A percentile compares a stretch with the other conserved stretches of the same genome.
phyloP scores from a whole-genome alignment of 2,888 invertebrate species.

The Pristionchus exspectatus region DNA sequence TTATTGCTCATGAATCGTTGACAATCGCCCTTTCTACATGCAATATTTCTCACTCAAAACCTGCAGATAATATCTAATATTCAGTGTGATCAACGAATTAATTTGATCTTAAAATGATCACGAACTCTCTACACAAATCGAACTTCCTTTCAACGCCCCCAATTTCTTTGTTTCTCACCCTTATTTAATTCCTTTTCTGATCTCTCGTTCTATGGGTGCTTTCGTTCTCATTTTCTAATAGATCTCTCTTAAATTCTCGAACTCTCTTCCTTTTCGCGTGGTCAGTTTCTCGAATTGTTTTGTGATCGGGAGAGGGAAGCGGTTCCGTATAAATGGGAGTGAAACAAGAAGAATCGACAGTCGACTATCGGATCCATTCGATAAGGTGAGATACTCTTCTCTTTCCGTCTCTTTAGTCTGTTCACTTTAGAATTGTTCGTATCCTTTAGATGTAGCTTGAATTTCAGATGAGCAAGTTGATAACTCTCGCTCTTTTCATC shows the following conservation, averaged over 20 bases:
- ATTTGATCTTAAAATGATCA: conserved; percentile 20
- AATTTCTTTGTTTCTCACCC: background rate
- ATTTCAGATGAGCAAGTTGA: conserved; percentile 36
- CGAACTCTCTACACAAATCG: background rate
- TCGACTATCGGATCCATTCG: background rate
- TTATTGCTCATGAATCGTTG: background rate
- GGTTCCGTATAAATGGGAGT: conserved; percentile 23
- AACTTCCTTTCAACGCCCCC: background rate
- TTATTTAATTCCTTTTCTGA: background rate
- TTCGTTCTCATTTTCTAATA: background rate
- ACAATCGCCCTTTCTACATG: background rate
- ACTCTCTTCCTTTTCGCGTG: conserved; percentile 6
- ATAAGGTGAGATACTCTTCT: background rate
- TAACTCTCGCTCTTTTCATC: background rate
- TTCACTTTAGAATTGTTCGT: background rate
- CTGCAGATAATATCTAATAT: background rate
- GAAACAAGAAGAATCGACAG: background rate
- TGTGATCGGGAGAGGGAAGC: background rate
- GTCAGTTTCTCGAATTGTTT: background rate
- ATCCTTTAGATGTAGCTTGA: too few relatives aligned
- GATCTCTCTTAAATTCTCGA: conserved; percentile 5
- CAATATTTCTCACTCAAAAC: background rate
- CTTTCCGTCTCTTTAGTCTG: background rate
- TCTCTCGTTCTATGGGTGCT: conserved; percentile 5
- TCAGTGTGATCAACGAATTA: background rate